Evolutionary conservation across 2,888 invertebrate genomes (phyloP).

Genomic region (Ormyrus pomaceus): DNA sequence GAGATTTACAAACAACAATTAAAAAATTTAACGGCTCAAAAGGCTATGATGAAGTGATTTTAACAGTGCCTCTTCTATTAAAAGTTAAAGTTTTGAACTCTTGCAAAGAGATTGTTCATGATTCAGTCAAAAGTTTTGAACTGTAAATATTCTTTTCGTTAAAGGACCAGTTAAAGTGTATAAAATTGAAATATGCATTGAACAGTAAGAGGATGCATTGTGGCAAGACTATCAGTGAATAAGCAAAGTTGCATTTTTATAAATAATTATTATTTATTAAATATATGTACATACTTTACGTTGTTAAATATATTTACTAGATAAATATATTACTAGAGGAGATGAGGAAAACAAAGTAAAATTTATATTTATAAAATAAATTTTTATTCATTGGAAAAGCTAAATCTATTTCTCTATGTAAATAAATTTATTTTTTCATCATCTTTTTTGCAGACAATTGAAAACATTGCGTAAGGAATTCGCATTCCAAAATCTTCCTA

Average conservation of each 20-base stretch:
- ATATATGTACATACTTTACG: slow-evolving; percentile 47
- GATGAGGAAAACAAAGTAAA: slow-evolving; percentile 28
- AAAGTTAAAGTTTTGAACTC: slow-evolving; percentile 40
- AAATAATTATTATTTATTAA: slow-evolving; percentile 35
- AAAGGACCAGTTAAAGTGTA: not conserved
- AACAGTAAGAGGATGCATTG: slow-evolving; percentile 36
- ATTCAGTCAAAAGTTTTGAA: slow-evolving; percentile 45
- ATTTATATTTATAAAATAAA: slow-evolving; percentile 26
- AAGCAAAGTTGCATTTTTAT: slow-evolving; percentile 48
- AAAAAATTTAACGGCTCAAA: slow-evolving; percentile 66
- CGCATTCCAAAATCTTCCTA: slow-evolving; percentile 46
- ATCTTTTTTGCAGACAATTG: slow-evolving; percentile 28
- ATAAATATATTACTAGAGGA: slow-evolving; percentile 26
- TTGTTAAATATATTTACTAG: slow-evolving; percentile 38
- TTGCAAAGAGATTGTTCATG: slow-evolving; percentile 15
- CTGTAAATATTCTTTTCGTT: not conserved
- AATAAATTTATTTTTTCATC: slow-evolving; percentile 44
- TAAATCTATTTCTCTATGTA: slow-evolving; percentile 15
- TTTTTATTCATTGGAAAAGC: slow-evolving; percentile 31
- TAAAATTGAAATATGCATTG: slow-evolving; percentile 21
- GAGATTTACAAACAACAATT: slow-evolving; percentile 75
- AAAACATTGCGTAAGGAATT: slow-evolving; percentile 20
- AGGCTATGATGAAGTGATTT: slow-evolving; percentile 60
- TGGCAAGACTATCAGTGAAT: slow-evolving; percentile 22
- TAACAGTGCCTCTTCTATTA: slow-evolving; percentile 56